These are phyloP conservation scores for Ornithorhynchus anatinus DNA, from an alignment of 2,113 vertebrate species.

Conservation along the genomic window DNA sequence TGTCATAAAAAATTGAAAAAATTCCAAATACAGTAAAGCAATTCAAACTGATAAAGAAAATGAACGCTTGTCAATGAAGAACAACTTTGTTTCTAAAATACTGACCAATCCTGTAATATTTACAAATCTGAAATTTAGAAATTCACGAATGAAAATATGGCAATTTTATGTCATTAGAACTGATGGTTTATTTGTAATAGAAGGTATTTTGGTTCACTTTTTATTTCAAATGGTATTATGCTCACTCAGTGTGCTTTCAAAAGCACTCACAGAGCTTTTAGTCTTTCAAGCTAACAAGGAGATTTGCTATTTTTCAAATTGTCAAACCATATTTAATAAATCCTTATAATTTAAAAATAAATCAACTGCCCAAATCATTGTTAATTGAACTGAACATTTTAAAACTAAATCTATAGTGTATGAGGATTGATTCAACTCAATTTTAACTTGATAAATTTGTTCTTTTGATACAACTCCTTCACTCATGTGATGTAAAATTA, in stretches of 20 bases:
- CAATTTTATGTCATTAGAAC: too few species aligned
- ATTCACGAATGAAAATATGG: too few species aligned
- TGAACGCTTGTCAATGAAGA: too few species aligned
- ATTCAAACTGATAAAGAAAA: too few species aligned
- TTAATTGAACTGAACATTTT: conserved; percentile 20
- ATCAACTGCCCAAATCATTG: neutral
- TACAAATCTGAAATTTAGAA: too few species aligned
- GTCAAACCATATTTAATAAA: conserved; percentile 18
- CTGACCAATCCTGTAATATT: too few species aligned
- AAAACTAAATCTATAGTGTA: conserved; percentile 10
- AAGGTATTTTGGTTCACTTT: neutral
- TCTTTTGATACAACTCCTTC: neutral
- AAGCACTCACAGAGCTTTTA: neutral
- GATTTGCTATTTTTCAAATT: neutral
- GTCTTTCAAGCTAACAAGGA: neutral
- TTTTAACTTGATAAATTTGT: neutral
- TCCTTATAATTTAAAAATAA: neutral
- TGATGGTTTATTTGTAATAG: neutral
- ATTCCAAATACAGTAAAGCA: too few species aligned
- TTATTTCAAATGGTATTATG: neutral
- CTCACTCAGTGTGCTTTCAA: neutral
- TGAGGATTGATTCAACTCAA: neutral
- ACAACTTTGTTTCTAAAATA: too few species aligned
- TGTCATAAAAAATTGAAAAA: too few species aligned
- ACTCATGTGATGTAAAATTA: conserved; percentile 4